Percentiles rank a stretch among this genome's conserved stretches.
Conservation (phyloP, 92 coral and sea anemone genomes). For the Isaurus tuberculatus region DNA sequence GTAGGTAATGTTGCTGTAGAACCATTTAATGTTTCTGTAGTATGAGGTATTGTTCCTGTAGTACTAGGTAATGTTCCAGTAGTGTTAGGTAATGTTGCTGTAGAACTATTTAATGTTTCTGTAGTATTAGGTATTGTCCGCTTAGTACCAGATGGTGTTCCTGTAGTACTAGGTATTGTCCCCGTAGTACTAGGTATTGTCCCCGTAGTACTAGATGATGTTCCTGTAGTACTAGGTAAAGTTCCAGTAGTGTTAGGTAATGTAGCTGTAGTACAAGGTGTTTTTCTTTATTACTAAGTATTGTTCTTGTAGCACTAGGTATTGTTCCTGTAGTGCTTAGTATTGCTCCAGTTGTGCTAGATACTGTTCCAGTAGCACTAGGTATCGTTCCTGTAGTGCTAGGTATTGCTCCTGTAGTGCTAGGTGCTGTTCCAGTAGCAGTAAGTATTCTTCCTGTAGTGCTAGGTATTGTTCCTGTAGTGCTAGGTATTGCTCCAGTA, state of each 20-base stretch:
- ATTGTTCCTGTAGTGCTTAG: constrained; percentile 6
- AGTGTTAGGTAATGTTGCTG: background rate
- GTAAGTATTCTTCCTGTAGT: background rate
- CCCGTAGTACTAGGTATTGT: background rate
- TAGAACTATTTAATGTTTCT: background rate
- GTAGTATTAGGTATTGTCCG: too few relatives aligned
- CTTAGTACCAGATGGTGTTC: too few relatives aligned
- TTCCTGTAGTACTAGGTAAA: too few relatives aligned
- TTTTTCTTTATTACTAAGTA: too few relatives aligned
- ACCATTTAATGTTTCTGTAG: too few relatives aligned
- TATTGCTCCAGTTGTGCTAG: background rate
- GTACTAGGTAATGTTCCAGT: background rate
- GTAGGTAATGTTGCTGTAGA: background rate
- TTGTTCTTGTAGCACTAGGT: too few relatives aligned
- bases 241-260: background rate
- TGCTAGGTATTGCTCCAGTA: too few relatives aligned
- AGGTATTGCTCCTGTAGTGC: background rate
- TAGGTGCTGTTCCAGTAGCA: too few relatives aligned
- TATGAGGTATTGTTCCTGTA: background rate
- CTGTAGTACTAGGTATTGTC: constrained; percentile 6
- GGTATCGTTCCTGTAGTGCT: background rate
- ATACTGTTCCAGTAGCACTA: background rate
- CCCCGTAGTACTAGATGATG: too few relatives aligned
- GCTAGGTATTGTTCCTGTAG: too few relatives aligned
- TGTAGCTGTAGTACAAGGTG: too few relatives aligned